Conservation (phyloP, 1,140 invertebrate species). For the Leptestheria dahalacensis region DNA sequence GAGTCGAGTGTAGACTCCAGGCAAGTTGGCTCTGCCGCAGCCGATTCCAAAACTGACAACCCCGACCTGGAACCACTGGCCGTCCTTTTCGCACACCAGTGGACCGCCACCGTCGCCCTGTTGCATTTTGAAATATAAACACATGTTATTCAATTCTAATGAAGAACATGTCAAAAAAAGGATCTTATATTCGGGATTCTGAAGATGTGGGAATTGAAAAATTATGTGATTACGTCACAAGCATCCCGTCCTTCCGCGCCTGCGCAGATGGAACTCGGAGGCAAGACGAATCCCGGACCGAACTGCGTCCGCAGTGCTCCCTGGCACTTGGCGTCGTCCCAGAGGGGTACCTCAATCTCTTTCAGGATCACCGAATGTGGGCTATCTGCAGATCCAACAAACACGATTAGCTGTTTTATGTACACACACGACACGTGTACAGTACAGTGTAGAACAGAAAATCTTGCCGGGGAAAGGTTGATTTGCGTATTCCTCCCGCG, state of each 20-base stretch:
- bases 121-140: slow-evolving; percentile 11
- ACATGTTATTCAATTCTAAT: background rate
- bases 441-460: too few relatives aligned
- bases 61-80: slow-evolving; percentile 39
- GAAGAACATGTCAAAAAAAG: background rate
- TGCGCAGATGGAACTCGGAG: slow-evolving; percentile 34
- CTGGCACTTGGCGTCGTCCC: slow-evolving; percentile 30
- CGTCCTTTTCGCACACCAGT: slow-evolving; percentile 39
- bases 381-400: slow-evolving; percentile 20
- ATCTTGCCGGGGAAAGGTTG: too few relatives aligned
- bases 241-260: slow-evolving; percentile 34
- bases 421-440: too few relatives aligned
- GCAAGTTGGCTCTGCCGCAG: slow-evolving; percentile 38
- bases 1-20: slow-evolving; percentile 46
- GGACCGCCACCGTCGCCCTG: slow-evolving; percentile 56
- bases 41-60: slow-evolving; percentile 47
- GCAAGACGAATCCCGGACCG: slow-evolving; percentile 30
- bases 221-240: slow-evolving; percentile 29
- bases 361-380: slow-evolving; percentile 32
- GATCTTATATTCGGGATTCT: background rate
- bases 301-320: slow-evolving; percentile 28
- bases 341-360: slow-evolving; percentile 33
- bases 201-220: background rate
- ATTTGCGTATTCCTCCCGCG: too few relatives aligned
- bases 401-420: slow-evolving; percentile 11